phyloP scores from a whole-genome alignment of 2,113 vertebrate genomes.

The Macrotus californicus region DNA sequence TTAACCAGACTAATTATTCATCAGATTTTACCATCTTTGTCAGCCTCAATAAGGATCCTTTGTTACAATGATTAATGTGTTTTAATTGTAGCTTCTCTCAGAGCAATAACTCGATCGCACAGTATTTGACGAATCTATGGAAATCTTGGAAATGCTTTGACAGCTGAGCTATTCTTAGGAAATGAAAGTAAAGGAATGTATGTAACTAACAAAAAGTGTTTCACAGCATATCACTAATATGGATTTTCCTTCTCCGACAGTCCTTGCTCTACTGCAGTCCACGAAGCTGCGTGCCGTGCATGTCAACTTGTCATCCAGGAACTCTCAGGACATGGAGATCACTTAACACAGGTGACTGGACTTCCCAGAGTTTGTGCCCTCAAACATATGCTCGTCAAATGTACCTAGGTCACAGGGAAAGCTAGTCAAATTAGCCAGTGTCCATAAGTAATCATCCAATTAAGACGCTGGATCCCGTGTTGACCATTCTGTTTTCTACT shows the following conservation, averaged over 20 bases:
- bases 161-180: slow-evolving; percentile 69
- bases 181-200: slow-evolving; percentile 70
- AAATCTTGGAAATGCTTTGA: slow-evolving; percentile 67
- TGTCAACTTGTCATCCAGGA: slow-evolving; percentile 19
- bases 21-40: slow-evolving; percentile 72
- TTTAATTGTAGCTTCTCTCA: slow-evolving; percentile 75
- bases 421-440: not conserved
- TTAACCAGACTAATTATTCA: slow-evolving; percentile 71
- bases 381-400: not conserved
- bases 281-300: not conserved
- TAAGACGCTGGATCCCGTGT: not conserved
- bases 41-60: slow-evolving; percentile 74
- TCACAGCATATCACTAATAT: slow-evolving; percentile 66
- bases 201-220: slow-evolving; percentile 67
- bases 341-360: not conserved
- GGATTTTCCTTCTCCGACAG: slow-evolving; percentile 59
- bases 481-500: slow-evolving; percentile 3
- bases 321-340: not conserved
- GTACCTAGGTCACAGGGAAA: not conserved
- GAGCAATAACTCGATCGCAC: slow-evolving; percentile 66
- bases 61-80: slow-evolving; percentile 73
- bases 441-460: not conserved
- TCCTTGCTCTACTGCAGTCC: slow-evolving; percentile 12
- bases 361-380: not conserved
- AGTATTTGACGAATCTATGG: slow-evolving; percentile 62